A percentile compares a stretch with the other conserved stretches of the same genome.
Conservation (phyloP, 2,113 vertebrate species). For the Melanotaenia duboulayi region DNA sequence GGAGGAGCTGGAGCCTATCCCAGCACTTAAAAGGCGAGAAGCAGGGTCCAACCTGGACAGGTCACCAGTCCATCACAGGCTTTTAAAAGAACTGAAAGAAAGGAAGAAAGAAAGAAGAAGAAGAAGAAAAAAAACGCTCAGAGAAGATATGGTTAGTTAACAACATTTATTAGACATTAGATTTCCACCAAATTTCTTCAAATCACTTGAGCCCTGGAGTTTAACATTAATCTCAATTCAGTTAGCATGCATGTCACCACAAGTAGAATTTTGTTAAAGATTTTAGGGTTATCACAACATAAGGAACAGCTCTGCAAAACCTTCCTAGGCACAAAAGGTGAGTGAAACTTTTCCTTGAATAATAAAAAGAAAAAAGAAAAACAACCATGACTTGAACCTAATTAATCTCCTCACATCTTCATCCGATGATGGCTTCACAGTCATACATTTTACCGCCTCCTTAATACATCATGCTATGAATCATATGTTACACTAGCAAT, state of each 20-base stretch:
- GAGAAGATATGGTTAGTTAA: slow-evolving; percentile 32
- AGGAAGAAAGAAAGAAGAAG: background rate
- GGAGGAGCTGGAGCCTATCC: too few species aligned
- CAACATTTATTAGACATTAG: slow-evolving; percentile 38
- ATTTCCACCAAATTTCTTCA: background rate
- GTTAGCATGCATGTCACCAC: background rate
- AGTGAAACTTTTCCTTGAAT: slow-evolving; percentile 10
- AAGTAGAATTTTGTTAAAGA: background rate
- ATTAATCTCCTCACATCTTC: slow-evolving; percentile 1
- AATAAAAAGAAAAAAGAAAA: background rate
- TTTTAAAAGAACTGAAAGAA: background rate
- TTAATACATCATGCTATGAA: slow-evolving; percentile 6
- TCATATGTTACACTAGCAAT: slow-evolving; percentile 1
- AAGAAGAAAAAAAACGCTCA: too few species aligned
- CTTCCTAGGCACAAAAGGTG: background rate
- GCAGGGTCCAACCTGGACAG: too few species aligned
- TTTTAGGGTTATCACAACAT: background rate
- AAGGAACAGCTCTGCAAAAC: slow-evolving; percentile 13
- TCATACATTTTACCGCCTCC: slow-evolving; percentile 12
- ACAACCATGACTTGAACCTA: background rate
- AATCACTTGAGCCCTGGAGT: background rate
- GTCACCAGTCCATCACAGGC: background rate
- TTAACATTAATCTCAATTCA: background rate
- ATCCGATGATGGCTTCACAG: background rate
- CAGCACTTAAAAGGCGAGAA: too few species aligned